Conservation (phyloP, 2,888 invertebrate species). For the Trichacis sp. region DNA sequence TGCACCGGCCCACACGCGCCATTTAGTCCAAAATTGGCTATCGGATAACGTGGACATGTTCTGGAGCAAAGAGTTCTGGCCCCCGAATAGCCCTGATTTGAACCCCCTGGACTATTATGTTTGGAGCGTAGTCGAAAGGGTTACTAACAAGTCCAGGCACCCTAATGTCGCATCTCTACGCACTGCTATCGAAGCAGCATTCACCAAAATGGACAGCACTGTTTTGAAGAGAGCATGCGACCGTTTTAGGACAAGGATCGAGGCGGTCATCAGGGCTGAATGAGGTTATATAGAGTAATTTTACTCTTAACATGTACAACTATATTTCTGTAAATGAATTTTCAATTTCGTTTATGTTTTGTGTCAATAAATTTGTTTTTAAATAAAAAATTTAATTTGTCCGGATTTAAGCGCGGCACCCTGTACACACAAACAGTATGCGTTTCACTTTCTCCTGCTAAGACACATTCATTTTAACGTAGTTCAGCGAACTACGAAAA, state of each 20-base stretch:
- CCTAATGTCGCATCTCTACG: constrained; percentile 4
- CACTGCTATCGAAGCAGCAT: constrained; percentile 3
- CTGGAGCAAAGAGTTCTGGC: constrained; percentile 4
- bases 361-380: no score
- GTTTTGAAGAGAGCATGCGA: not conserved
- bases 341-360: no score
- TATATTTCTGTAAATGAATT: no score
- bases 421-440: no score
- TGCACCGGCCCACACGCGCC: constrained; percentile 2
- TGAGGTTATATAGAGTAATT: no score
- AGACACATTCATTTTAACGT: no score
- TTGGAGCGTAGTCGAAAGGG: constrained; percentile 7
- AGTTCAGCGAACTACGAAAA: no score
- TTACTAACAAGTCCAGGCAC: constrained; percentile 8
- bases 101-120: no score
- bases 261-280: no score
- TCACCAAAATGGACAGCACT: not conserved
- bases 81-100: constrained; percentile 15
- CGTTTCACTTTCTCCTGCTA: no score
- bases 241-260: not conserved
- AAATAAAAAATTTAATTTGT: not conserved
- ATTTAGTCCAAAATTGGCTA: constrained; percentile 8
- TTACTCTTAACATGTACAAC: no score
- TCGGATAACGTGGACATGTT: constrained; percentile 7
- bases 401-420: constrained; percentile 12